These are phyloP conservation scores for Myoxocephalus aenaeus DNA, from an alignment of 2,797 vertebrate genomes.

Conservation along the genomic window DNA sequence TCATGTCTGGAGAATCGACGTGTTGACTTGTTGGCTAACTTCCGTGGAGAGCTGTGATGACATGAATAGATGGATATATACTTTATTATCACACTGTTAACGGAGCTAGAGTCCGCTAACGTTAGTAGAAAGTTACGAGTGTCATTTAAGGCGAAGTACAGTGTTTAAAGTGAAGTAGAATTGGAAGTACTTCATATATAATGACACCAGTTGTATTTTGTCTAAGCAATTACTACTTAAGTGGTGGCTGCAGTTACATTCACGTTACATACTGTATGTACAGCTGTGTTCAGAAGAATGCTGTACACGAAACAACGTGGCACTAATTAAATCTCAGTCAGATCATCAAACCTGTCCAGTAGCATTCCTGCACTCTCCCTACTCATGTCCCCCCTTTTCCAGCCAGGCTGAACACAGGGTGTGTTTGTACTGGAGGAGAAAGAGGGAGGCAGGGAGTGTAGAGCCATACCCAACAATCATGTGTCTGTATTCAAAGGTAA, in stretches of 20 bases:
- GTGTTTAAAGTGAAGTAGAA: neutral
- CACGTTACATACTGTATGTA: neutral
- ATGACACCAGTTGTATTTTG: neutral
- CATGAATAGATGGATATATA: neutral
- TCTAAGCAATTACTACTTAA: neutral
- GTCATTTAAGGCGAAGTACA: neutral
- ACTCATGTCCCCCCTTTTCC: neutral
- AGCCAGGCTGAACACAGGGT: conserved; percentile 2
- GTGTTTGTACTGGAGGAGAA: neutral
- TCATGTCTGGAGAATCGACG: neutral
- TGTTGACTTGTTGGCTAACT: neutral
- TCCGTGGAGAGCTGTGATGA: neutral
- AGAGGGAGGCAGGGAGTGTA: neutral
- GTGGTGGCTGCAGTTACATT: neutral
- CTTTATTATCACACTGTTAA: neutral
- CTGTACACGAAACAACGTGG: neutral
- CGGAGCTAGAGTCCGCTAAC: neutral
- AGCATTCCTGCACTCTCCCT: conserved; percentile 47
- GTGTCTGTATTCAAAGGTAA: neutral
- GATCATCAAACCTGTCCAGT: conserved; percentile 33
- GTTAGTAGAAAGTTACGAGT: neutral
- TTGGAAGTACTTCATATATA: neutral
- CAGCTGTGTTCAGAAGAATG: neutral
- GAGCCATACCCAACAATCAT: neutral
- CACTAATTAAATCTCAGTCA: conserved; percentile 1